phyloP scores from a whole-genome alignment of 2,113 vertebrate species.

The Kryptolebias marmoratus region DNA sequence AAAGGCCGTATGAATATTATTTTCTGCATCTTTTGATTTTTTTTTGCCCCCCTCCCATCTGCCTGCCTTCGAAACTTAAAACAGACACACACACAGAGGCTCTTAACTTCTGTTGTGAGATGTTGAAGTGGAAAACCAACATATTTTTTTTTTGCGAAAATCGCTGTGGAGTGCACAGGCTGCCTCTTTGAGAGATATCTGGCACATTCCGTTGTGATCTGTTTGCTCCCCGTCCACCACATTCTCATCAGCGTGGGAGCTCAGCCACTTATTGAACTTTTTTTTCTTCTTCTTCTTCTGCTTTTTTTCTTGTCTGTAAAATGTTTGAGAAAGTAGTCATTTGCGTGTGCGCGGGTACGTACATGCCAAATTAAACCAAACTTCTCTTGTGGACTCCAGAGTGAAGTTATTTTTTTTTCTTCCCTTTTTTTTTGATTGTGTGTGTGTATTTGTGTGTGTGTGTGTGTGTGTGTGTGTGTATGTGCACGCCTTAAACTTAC shows the following conservation, averaged over 20 bases:
- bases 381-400: slow-evolving; percentile 36
- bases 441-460: neutral
- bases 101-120: neutral
- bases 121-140: slow-evolving; percentile 11
- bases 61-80: slow-evolving; percentile 1
- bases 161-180: neutral
- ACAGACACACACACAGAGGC: neutral
- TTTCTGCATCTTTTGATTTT: slow-evolving; percentile 9
- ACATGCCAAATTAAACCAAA: slow-evolving; percentile 12
- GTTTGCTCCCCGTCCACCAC: slow-evolving; percentile 48
- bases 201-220: slow-evolving; percentile 59
- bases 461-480: slow-evolving; percentile 8
- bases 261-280: slow-evolving; percentile 53
- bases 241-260: slow-evolving; percentile 61
- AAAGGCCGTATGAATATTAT: slow-evolving; percentile 20
- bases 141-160: slow-evolving; percentile 4
- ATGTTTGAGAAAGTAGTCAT: slow-evolving; percentile 12
- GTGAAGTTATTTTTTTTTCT: slow-evolving; percentile 38
- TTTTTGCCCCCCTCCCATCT: slow-evolving; percentile 11
- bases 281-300: slow-evolving; percentile 5
- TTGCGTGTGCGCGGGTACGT: slow-evolving; percentile 13
- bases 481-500: slow-evolving; percentile 13
- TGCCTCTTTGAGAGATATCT: slow-evolving; percentile 51
- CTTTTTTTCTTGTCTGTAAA: slow-evolving; percentile 40
- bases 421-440: slow-evolving; percentile 3